These are phyloP conservation scores for Saxidomus purpurata DNA, from an alignment of 1,140 invertebrate genomes.

Conservation along the genomic window DNA sequence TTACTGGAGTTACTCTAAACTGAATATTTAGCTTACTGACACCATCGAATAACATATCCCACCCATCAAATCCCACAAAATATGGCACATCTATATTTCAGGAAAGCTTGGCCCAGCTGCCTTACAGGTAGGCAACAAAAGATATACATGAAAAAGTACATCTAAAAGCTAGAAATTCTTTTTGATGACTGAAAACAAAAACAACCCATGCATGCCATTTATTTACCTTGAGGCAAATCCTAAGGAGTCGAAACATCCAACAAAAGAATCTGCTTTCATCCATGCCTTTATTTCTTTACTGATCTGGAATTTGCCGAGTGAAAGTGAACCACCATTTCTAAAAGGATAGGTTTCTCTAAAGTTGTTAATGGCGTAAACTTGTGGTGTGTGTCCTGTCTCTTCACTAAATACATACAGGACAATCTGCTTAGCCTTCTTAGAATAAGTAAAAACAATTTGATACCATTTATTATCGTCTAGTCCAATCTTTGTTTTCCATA, in stretches of 20 bases:
- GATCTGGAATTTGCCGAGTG: slow-evolving; percentile 60
- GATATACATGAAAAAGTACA: no score
- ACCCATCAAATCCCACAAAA: no score
- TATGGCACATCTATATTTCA: no score
- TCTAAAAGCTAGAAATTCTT: no score
- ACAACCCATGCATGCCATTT: no score
- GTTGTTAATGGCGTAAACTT: not conserved
- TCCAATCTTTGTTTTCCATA: slow-evolving; percentile 13
- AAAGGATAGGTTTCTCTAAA: slow-evolving; percentile 32
- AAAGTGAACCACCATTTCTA: slow-evolving; percentile 26
- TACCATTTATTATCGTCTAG: slow-evolving; percentile 46
- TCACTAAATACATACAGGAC: slow-evolving; percentile 15
- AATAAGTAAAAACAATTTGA: slow-evolving; percentile 38
- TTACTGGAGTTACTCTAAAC: no score
- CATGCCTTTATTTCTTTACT: slow-evolving; percentile 39
- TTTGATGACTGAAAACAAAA: no score
- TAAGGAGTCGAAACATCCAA: slow-evolving; percentile 57
- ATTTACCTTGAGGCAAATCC: slow-evolving; percentile 47
- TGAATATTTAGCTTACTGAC: no score
- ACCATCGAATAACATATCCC: no score
- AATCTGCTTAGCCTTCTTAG: slow-evolving; percentile 28
- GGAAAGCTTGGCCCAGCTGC: no score
- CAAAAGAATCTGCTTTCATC: slow-evolving; percentile 49
- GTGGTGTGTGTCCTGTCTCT: not conserved
- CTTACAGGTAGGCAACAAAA: no score